phyloP scores from a whole-genome alignment of 2,888 invertebrate species.

The Gymnocheta viridis region DNA sequence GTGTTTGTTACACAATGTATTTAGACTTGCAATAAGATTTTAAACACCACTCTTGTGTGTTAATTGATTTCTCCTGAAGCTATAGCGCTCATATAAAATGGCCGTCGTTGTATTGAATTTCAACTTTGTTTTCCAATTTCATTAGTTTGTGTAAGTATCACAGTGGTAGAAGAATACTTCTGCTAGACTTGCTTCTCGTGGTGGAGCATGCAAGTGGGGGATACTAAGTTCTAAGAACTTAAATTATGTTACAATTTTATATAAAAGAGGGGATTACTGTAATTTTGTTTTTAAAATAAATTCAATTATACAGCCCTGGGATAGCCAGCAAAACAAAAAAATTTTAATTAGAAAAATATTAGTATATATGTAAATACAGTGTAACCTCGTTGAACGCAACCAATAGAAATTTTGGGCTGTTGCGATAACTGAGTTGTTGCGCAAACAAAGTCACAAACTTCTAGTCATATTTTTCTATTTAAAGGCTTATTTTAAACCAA shows the following conservation, averaged over 20 bases:
- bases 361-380: background rate
- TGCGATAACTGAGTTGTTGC: too few relatives aligned
- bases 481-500: too few relatives aligned
- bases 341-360: conserved; percentile 22
- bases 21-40: conserved; percentile 16
- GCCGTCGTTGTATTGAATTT: conserved; percentile 41
- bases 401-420: too few relatives aligned
- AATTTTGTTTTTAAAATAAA: conserved; percentile 60
- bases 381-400: too few relatives aligned
- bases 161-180: background rate
- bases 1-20: conserved; percentile 27
- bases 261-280: conserved; percentile 34
- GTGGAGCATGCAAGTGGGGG: background rate
- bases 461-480: too few relatives aligned
- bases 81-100: conserved; percentile 51
- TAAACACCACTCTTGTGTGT: conserved; percentile 47
- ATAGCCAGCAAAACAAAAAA: conserved; percentile 42
- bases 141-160: background rate
- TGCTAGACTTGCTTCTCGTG: background rate
- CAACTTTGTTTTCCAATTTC: conserved; percentile 22
- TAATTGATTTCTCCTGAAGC: conserved; percentile 70
- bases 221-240: background rate
- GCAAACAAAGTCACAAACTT: too few relatives aligned
- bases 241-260: background rate
- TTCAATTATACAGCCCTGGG: conserved; percentile 72